These are phyloP conservation scores for Ploceus nigricollis DNA, from an alignment of 2,113 vertebrate genomes.

Conservation along the genomic window DNA sequence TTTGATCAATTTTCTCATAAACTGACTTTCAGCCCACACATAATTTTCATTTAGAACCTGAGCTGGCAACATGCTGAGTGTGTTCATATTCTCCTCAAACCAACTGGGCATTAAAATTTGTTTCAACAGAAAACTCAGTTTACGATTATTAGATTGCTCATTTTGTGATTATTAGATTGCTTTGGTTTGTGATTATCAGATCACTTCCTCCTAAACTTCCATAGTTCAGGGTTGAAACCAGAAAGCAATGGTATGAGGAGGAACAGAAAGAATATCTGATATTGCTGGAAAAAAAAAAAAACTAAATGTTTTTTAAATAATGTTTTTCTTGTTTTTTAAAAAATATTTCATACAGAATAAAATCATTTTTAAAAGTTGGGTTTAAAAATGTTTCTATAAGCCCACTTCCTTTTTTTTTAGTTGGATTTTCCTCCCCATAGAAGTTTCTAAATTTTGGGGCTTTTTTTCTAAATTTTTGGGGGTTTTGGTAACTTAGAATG, in stretches of 20 bases:
- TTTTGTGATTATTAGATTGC: neutral
- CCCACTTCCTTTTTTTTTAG: neutral
- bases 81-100: neutral
- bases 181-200: neutral
- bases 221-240: neutral
- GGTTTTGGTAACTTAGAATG: neutral
- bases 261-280: neutral
- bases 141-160: neutral
- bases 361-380: neutral
- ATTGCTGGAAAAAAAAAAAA: neutral
- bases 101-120: neutral
- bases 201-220: neutral
- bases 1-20: neutral
- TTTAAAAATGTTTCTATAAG: neutral
- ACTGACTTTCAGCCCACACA: neutral
- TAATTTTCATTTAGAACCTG: neutral
- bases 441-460: neutral
- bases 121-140: neutral
- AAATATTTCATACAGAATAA: neutral
- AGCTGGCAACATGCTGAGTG: neutral
- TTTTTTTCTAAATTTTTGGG: neutral
- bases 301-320: neutral
- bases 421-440: neutral
- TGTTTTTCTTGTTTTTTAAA: neutral
- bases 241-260: neutral